Percentiles rank a stretch among this genome's conserved stretches.
These are phyloP conservation scores for Hecatera dysodea DNA, from an alignment of 2,888 invertebrate species.

Conservation along the genomic window DNA sequence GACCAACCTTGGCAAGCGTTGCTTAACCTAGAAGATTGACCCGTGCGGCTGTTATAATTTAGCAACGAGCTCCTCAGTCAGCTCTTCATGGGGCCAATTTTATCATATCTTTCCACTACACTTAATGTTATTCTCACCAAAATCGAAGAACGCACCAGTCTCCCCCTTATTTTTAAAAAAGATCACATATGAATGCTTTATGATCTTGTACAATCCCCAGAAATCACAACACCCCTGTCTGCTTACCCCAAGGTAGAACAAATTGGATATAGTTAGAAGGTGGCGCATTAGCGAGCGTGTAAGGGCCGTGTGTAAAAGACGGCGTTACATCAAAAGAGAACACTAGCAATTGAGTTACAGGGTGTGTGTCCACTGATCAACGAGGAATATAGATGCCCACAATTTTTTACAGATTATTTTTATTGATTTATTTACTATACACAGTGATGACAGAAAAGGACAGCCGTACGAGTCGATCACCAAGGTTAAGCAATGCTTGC, in stretches of 20 bases:
- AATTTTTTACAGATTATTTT: too few relatives aligned
- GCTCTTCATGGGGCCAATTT: not conserved
- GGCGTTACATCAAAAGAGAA: conserved; percentile 81
- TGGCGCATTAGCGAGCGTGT: conserved; percentile 67
- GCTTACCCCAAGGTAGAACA: conserved; percentile 47
- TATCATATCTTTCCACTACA: too few relatives aligned
- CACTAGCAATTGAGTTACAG: conserved; percentile 81
- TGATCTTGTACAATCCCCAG: conserved; percentile 19
- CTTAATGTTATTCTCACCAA: too few relatives aligned
- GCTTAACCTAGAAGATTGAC: too few relatives aligned
- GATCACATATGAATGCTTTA: not conserved
- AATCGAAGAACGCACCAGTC: not conserved
- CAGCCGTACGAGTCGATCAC: too few relatives aligned
- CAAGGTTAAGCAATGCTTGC: too few relatives aligned
- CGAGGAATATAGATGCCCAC: conserved; percentile 11
- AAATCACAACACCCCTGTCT: conserved; percentile 39
- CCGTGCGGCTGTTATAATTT: too few relatives aligned
- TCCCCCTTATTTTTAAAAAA: not conserved
- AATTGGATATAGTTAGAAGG: conserved; percentile 66
- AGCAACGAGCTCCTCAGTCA: too few relatives aligned
- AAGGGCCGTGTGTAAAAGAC: conserved; percentile 74
- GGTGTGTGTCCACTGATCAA: conserved; percentile 68
- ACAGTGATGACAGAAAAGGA: too few relatives aligned
- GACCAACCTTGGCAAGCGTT: too few relatives aligned
- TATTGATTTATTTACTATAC: too few relatives aligned